Conservation (phyloP, 2,888 invertebrate species). For the Slavum lentiscoides region DNA sequence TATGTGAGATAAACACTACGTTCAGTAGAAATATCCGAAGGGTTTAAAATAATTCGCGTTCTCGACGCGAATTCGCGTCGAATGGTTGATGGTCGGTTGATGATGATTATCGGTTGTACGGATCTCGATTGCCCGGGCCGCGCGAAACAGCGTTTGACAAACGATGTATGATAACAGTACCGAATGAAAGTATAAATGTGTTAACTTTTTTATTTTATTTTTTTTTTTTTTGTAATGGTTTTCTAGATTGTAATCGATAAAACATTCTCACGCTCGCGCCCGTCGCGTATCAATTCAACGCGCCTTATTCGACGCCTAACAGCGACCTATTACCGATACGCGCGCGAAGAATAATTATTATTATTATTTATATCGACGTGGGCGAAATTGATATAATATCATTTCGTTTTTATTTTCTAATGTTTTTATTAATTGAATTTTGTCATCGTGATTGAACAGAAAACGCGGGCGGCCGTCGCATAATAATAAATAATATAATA, state of each 20-base stretch:
- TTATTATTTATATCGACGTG: conserved; percentile 12
- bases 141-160: neutral
- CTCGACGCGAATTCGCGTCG: too few relatives aligned
- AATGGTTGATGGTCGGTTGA: too few relatives aligned
- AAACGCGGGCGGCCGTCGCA: neutral
- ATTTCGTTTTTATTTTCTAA: too few relatives aligned
- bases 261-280: conserved; percentile 26
- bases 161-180: neutral
- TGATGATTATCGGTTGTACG: too few relatives aligned
- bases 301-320: neutral
- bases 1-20: too few relatives aligned
- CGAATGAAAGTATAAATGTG: too few relatives aligned
- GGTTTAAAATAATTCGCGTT: too few relatives aligned
- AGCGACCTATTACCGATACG: conserved; percentile 3
- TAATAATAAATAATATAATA: too few relatives aligned
- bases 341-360: too few relatives aligned
- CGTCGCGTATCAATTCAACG: neutral
- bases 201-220: neutral
- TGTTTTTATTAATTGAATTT: conserved; percentile 46
- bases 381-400: conserved; percentile 32
- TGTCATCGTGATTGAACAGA: conserved; percentile 48
- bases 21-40: too few relatives aligned
- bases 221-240: conserved; percentile 1
- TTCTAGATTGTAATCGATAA: conserved; percentile 8
- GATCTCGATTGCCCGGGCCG: too few relatives aligned